phyloP scores from a whole-genome alignment of 2,797 vertebrate genomes.

The Prunella strophiata region DNA sequence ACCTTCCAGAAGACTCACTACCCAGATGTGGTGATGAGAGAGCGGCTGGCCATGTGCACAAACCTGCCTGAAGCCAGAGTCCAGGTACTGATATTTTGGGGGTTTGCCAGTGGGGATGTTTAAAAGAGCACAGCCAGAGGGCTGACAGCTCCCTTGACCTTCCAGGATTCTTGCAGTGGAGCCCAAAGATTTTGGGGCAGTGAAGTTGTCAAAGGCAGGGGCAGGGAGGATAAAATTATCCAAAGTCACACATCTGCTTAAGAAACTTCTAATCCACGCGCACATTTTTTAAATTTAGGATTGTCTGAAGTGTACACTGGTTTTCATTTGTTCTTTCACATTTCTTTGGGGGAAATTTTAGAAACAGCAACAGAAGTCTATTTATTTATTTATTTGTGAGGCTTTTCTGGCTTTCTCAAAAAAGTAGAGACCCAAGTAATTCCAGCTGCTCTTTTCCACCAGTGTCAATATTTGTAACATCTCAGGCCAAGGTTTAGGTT shows the following conservation, averaged over 20 bases:
- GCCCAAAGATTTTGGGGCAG: neutral
- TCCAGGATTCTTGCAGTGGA: neutral
- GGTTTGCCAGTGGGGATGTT: neutral
- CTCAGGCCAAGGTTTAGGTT: slow-evolving; percentile 11
- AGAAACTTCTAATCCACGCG: neutral
- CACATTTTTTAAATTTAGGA: slow-evolving; percentile 53
- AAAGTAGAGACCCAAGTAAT: slow-evolving; percentile 44
- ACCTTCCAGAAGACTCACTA: slow-evolving; percentile 99
- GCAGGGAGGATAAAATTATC: neutral
- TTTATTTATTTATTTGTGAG: slow-evolving; percentile 52
- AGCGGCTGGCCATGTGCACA: slow-evolving; percentile 98
- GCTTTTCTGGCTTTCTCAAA: slow-evolving; percentile 33
- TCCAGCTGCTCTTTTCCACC: slow-evolving; percentile 60
- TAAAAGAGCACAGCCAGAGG: neutral
- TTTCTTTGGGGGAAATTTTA: slow-evolving; percentile 40
- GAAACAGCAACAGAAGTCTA: slow-evolving; percentile 12
- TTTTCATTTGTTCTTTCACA: slow-evolving; percentile 49
- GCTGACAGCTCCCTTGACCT: neutral
- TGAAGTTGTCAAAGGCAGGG: neutral
- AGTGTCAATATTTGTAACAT: slow-evolving; percentile 43
- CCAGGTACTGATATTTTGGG: slow-evolving; percentile 81
- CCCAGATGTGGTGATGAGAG: slow-evolving; percentile 98
- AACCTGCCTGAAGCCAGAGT: slow-evolving; percentile 97
- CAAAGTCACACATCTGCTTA: neutral
- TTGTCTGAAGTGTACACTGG: slow-evolving; percentile 46